Evolutionary conservation across 35 echinoderm and acorn worm genomes (phyloP), one percentile per base, ranked within the genome.

Genomic region (Stichopus chloronotus): DNA sequence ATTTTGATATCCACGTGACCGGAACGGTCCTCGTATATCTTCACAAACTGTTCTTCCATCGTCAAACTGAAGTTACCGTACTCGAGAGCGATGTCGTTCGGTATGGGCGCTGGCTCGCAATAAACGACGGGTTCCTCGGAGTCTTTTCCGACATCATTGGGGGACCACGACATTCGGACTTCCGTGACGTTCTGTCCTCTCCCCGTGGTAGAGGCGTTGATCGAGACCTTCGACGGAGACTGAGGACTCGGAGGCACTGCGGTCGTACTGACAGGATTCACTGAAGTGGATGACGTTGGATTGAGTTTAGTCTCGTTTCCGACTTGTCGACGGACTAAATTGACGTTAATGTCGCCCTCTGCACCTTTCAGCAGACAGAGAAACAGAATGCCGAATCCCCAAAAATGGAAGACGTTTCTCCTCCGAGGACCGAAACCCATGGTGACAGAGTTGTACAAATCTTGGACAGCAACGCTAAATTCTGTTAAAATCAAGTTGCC

Each of bases 1-100:
- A 94, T 76, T 55, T 83, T 91, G 53, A 94, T 81, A 20, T 83
- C 60, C 10, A 94, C 55, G 54, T 61, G 56, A 74, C 78, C 93
- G 30, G 6, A 11, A 53, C n/a, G 25, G 6, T 76, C 53, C 19
- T 91, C 88, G 24, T 76, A 91, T 11, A 91, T 76, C 53, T 72
- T 55, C 14, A 91, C 88, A 76, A 91, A 91, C 53, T 72, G 88
- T 19, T 91, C 88, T 19, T 72, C 65, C 8, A 91, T 54, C 5
- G 30, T 17, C 52, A 91, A 9, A 56, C 65, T 91, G 22, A 91
- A 91, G 52, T 91, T 91, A 12, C 72, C 86, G 25, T 88, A 88
- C n/a, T 88, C 86, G 8, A 58, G 53, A 5, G 3, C 4, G 9
- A 60, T 20, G 58, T 88, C 58, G 8, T n/a, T 56, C 5, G 86